Conservation (phyloP, 2,888 invertebrate species). For the Dicranocentrus wangi region DNA sequence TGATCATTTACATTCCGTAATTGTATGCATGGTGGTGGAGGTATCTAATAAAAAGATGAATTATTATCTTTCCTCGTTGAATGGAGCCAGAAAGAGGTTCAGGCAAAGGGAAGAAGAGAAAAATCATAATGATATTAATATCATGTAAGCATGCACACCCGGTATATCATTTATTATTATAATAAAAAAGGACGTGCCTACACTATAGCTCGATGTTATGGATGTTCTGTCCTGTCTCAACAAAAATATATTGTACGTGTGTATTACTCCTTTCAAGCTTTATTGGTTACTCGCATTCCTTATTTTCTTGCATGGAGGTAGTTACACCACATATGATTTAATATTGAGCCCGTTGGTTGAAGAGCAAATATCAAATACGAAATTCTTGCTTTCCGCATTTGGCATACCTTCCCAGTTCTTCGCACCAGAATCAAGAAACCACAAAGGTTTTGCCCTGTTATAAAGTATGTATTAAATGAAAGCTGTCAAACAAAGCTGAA, state of each 20-base stretch:
- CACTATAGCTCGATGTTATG: no score
- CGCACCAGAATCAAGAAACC: neutral
- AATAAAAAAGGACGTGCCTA: slow-evolving; percentile 38
- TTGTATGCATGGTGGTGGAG: slow-evolving; percentile 47
- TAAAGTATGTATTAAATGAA: slow-evolving; percentile 43
- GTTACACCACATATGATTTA: slow-evolving; percentile 9
- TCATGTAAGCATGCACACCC: slow-evolving; percentile 53
- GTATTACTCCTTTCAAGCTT: no score
- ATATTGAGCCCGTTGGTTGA: neutral
- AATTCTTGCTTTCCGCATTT: slow-evolving; percentile 18
- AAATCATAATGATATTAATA: slow-evolving; percentile 54
- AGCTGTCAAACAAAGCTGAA: slow-evolving; percentile 33
- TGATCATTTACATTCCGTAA: slow-evolving; percentile 49
- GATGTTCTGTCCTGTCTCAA: neutral
- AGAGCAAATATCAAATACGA: neutral
- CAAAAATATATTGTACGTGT: neutral
- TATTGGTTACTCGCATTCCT: no score
- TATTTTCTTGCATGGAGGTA: no score
- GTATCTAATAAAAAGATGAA: slow-evolving; percentile 52
- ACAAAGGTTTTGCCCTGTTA: slow-evolving; percentile 1
- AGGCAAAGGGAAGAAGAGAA: slow-evolving; percentile 1
- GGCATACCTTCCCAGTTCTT: slow-evolving; percentile 4
- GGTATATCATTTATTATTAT: slow-evolving; percentile 53
- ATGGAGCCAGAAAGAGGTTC: slow-evolving; percentile 31
- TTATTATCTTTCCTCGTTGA: slow-evolving; percentile 37